Evolutionary conservation across 2,113 vertebrate species (phyloP).

Genomic region (Cavia aperea): DNA sequence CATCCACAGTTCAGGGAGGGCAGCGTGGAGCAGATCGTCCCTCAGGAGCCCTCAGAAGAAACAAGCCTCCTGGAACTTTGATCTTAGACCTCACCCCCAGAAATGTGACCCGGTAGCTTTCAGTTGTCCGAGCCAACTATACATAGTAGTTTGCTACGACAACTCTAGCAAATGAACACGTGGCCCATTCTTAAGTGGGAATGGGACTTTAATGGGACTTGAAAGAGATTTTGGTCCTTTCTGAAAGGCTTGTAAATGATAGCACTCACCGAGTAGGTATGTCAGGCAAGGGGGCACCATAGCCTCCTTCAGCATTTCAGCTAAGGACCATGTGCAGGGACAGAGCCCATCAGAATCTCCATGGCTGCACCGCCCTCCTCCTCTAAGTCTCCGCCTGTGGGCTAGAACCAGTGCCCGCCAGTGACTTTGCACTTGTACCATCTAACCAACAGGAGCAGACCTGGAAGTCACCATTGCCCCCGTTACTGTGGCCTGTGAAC

Average conservation of each 20-base stretch:
- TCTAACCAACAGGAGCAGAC: constrained; percentile 5
- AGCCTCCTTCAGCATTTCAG: not conserved
- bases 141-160: not conserved
- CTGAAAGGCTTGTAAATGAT: not conserved
- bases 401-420: not conserved
- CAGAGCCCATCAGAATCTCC: not conserved
- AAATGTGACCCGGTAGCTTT: not conserved
- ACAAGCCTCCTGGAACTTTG: not conserved
- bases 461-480: constrained; percentile 21
- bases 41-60: not conserved
- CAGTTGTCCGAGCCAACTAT: not conserved
- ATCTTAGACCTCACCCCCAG: not conserved
- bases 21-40: not conserved
- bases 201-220: not conserved
- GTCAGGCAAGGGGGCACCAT: not conserved
- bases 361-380: not conserved
- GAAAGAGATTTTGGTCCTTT: not conserved
- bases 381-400: not conserved
- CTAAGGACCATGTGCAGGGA: fast-evolving
- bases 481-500: constrained; percentile 62
- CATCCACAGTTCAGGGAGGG: not conserved
- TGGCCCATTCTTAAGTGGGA: not conserved
- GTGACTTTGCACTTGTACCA: constrained; percentile 36
- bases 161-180: not conserved
- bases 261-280: not conserved